These are phyloP conservation scores for Pseudeuparius sepicola DNA, from an alignment of 2,888 invertebrate genomes.

Conservation along the genomic window DNA sequence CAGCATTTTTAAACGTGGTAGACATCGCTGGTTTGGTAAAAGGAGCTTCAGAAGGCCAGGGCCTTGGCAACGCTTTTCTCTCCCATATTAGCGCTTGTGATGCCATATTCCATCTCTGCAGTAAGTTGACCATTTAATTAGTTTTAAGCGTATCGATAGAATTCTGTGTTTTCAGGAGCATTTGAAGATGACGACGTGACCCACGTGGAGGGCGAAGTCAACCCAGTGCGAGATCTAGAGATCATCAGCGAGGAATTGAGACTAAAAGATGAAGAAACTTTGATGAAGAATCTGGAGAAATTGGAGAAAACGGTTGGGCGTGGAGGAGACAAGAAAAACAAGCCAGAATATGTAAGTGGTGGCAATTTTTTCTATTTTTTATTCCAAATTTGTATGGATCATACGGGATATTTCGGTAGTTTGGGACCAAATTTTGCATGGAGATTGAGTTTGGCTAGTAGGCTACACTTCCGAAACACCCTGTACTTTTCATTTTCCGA, in stretches of 20 bases:
- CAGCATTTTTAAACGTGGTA: conserved; percentile 93
- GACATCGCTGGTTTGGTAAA: conserved; percentile 98
- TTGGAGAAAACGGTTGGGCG: conserved; percentile 73
- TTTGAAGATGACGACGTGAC: conserved; percentile 97
- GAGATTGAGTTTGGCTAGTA: too few species aligned
- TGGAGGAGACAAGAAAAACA: conserved; percentile 87
- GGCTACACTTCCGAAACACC: too few species aligned
- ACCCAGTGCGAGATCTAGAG: conserved; percentile 92
- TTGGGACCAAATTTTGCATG: too few species aligned
- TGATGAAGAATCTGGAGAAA: conserved; percentile 74
- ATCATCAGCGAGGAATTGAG: conserved; percentile 94
- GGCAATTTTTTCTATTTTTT: too few species aligned
- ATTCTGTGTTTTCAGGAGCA: conserved; percentile 53
- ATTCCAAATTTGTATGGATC: too few species aligned
- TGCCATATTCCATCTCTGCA: conserved; percentile 92
- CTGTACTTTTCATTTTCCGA: too few species aligned
- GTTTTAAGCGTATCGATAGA: conserved; percentile 3
- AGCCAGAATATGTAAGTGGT: conserved; percentile 85
- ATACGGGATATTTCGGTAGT: too few species aligned
- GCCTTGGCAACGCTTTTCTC: conserved; percentile 96
- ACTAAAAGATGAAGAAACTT: conserved; percentile 85
- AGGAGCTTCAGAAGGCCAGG: conserved; percentile 96
- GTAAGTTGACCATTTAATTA: conserved; percentile 53
- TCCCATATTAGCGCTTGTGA: conserved; percentile 99
- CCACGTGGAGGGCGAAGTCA: conserved; percentile 97